These are phyloP conservation scores for Spea bombifrons DNA, from an alignment of 2,113 vertebrate genomes.

Conservation along the genomic window DNA sequence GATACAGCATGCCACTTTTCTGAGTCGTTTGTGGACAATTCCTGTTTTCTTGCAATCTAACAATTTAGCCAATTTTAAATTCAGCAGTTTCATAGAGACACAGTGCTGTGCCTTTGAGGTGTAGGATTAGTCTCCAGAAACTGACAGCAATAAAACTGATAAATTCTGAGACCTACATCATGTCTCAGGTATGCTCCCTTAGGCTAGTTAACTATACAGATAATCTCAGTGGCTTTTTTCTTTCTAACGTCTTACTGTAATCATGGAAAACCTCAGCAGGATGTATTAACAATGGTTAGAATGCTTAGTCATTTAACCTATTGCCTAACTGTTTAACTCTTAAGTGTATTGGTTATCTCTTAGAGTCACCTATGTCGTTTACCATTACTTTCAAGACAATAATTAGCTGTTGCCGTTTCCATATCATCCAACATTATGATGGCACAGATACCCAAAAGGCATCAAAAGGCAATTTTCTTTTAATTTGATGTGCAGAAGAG, in stretches of 20 bases:
- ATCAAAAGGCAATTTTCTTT: too few relatives aligned
- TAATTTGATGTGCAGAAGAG: too few relatives aligned
- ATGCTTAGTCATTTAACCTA: constrained; percentile 6
- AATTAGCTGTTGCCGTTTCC: too few relatives aligned
- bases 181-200: constrained; percentile 30
- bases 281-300: constrained; percentile 22
- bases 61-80: too few relatives aligned
- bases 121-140: constrained; percentile 1
- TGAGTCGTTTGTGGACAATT: too few relatives aligned
- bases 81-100: neutral
- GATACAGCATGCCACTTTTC: too few relatives aligned
- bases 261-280: constrained; percentile 14
- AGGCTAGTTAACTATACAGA: constrained; percentile 1
- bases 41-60: too few relatives aligned
- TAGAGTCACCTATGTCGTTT: too few relatives aligned
- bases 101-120: neutral
- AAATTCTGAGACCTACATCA: constrained; percentile 19
- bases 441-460: too few relatives aligned
- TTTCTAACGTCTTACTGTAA: neutral
- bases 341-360: neutral
- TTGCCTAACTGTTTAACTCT: constrained; percentile 20
- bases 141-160: neutral
- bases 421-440: too few relatives aligned
- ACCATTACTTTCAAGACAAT: too few relatives aligned
- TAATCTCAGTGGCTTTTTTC: constrained; percentile 9